These are phyloP conservation scores for Pocillopora meandrina DNA, from an alignment of 92 coral and sea anemone genomes.

Conservation along the genomic window DNA sequence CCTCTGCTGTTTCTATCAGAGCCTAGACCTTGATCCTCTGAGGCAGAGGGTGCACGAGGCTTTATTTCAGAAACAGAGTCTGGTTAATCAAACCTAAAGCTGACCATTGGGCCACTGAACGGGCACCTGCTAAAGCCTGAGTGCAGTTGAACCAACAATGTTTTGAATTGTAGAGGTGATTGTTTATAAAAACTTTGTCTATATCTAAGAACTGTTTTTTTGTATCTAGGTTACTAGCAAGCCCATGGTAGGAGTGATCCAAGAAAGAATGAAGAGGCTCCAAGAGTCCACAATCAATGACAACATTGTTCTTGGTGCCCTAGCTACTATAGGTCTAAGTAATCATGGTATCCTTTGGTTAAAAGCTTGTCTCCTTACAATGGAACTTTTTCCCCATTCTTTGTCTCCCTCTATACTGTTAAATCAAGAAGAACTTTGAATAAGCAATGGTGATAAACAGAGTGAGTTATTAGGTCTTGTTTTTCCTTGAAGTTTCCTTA, in stretches of 20 bases:
- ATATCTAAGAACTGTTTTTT: not conserved
- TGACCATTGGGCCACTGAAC: no score
- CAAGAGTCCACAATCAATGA: conserved; percentile 77
- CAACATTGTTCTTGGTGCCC: conserved; percentile 76
- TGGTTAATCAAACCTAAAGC: no score
- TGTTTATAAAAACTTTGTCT: not conserved
- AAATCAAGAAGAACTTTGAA: not conserved
- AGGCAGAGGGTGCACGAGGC: no score
- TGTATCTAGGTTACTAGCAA: conserved; percentile 79
- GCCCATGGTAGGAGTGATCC: conserved; percentile 73
- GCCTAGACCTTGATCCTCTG: no score
- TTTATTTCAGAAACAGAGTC: no score
- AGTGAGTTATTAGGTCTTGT: not conserved
- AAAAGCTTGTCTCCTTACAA: no score
- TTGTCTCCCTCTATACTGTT: not conserved
- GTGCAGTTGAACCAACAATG: no score
- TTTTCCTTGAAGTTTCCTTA: not conserved
- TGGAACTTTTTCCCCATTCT: no score
- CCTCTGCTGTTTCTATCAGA: no score
- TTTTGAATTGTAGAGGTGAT: no score
- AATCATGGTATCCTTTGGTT: conserved; percentile 87
- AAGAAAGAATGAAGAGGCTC: conserved; percentile 75
- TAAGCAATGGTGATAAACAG: not conserved
- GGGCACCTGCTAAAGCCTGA: no score
- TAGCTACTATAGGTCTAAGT: conserved; percentile 83